phyloP scores from a whole-genome alignment of 2,113 vertebrate genomes.

The Salvator merianae region DNA sequence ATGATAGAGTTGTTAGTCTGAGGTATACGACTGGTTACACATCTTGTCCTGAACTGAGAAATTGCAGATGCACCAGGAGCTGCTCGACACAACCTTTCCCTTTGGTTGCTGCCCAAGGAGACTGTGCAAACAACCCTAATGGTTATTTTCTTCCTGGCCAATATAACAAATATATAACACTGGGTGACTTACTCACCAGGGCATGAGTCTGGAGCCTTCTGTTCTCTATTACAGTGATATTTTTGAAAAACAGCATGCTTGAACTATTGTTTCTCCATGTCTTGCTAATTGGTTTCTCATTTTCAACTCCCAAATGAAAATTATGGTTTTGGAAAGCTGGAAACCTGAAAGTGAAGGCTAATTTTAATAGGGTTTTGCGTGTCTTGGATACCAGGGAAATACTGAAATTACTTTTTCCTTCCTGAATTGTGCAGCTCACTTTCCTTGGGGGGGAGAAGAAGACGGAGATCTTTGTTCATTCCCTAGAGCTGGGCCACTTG shows the following conservation, averaged over 20 bases:
- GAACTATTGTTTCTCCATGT: not conserved
- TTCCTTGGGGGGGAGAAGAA: conserved; percentile 85
- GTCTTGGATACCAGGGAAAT: not conserved
- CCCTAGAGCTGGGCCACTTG: conserved; percentile 91
- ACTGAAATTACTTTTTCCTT: not conserved
- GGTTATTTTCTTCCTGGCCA: not conserved
- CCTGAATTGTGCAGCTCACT: conserved; percentile 79
- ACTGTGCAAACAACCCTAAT: not conserved
- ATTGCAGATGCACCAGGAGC: too few species aligned
- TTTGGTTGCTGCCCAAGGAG: not conserved
- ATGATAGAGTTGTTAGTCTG: not conserved
- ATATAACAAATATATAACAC: not conserved
- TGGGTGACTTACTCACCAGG: not conserved
- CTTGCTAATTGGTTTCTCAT: not conserved
- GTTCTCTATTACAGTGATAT: not conserved
- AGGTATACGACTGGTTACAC: not conserved
- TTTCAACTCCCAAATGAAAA: not conserved
- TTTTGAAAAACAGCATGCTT: not conserved
- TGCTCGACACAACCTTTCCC: not conserved
- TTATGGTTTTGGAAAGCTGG: not conserved
- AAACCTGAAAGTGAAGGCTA: not conserved
- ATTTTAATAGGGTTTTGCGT: not conserved
- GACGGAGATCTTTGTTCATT: conserved; percentile 94
- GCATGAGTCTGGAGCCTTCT: not conserved
- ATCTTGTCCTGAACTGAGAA: not conserved